A percentile compares a stretch with the other conserved stretches of the same genome.
Conservation (phyloP, 2,113 vertebrate species). For the Pogona vitticeps region DNA sequence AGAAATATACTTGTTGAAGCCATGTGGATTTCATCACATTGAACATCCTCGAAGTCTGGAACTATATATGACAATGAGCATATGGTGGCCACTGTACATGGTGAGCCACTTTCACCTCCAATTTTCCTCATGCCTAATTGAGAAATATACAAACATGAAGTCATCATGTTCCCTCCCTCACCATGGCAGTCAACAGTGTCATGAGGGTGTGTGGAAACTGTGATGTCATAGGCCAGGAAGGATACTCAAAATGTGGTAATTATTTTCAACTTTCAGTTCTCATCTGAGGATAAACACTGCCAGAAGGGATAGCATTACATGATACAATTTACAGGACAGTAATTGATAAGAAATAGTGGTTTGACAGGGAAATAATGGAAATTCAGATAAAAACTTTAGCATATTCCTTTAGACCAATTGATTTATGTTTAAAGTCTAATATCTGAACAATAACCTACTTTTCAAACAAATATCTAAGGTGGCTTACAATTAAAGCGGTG, state of each 20-base stretch:
- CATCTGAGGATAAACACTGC: background rate
- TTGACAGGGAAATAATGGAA: background rate
- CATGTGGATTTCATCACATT: background rate
- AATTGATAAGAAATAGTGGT: background rate
- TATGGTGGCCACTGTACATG: too few relatives aligned
- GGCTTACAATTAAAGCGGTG: background rate
- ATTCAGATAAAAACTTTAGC: background rate
- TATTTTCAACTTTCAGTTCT: background rate
- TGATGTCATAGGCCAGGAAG: too few relatives aligned
- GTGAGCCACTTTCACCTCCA: background rate
- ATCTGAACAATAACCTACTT: background rate
- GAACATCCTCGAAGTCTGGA: background rate
- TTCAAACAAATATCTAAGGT: background rate
- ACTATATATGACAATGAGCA: background rate
- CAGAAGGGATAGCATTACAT: background rate
- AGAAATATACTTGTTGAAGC: background rate
- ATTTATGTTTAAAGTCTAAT: background rate
- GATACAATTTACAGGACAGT: background rate
- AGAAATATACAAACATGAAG: background rate
- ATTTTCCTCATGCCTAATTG: background rate
- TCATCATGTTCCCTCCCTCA: background rate
- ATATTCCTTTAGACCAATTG: background rate
- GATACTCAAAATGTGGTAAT: too few relatives aligned
- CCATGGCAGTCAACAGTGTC: background rate
- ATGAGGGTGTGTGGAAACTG: background rate